Base-by-base conservation (phyloP, 2,113 vertebrate species). In the Tyrannus savana region DNA sequence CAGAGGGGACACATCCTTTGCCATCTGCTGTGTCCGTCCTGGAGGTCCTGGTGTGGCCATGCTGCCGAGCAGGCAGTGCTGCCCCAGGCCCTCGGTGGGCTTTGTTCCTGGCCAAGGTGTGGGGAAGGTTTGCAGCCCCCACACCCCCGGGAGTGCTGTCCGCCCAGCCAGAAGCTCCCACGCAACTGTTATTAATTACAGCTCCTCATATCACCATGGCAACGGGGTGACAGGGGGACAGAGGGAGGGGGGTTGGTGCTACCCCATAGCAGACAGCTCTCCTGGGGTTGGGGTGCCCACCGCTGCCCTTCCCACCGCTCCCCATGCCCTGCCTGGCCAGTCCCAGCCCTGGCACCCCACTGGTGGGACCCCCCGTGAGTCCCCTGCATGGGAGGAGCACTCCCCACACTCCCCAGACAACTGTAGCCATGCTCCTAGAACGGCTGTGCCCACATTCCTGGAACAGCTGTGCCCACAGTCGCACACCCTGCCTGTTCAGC, bases 351-450 rank as follows among this genome's bases (percentile, higher is more conserved):
- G 4, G 31, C 33, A 31, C 12, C 12, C 6, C 19, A 14, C 28
- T 1, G 1, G 46, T 4, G 12, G 39, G 35, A 28, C 10, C 27
- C 49, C 3, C 46, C 4, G 12, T 0, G 8, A 74, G 31, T 9
- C 35, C 72, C 55, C 7, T 8, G 2, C 27, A 52, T 2, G 0
- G 33, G 12, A 52, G 28, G 23, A 58, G 25, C 0, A 1, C 39
- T 30, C 39, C 44, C 2, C 53, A 18, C 2, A 1, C 19, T 30
- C 19, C 39, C 0, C 0, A 10, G 10, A 62, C 1, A 5, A 3
- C 53, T 10, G 23, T 13, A 3, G 8, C 85, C 59, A 22, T 5
- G 2, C 15, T 42, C 23, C 14, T 11, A 1, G n/a, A 60, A 14
- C 6, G 19, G 30, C 60, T 44, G 19, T 46, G 46, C 68, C 68